Conservation (phyloP, 2,888 invertebrate genomes). For the Leucophenga maculata region DNA sequence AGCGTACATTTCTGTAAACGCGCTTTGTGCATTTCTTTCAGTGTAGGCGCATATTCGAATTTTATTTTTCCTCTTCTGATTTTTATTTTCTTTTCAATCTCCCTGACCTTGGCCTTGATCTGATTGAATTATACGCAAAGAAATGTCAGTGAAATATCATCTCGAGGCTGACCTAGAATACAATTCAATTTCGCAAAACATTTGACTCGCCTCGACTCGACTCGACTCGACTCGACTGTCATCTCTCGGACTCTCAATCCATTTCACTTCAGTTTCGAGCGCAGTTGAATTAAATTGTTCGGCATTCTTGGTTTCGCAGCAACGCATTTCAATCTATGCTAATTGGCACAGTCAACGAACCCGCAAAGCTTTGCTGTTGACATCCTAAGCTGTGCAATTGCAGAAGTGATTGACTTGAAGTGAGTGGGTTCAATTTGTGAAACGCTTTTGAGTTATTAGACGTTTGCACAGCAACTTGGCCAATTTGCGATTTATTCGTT, state of each 20-base stretch:
- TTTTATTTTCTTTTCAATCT: constrained; percentile 46
- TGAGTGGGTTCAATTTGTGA: too few relatives aligned
- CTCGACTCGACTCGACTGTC: too few relatives aligned
- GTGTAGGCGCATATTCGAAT: not conserved
- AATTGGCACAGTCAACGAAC: constrained; percentile 57
- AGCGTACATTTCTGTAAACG: too few relatives aligned
- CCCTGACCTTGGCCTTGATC: constrained; percentile 63
- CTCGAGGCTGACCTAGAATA: constrained; percentile 48
- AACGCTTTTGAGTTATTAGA: too few relatives aligned
- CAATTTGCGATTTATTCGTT: too few relatives aligned
- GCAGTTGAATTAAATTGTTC: too few relatives aligned
- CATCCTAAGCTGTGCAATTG: not conserved
- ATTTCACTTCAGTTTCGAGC: too few relatives aligned
- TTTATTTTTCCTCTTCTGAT: not conserved
- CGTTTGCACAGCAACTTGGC: too few relatives aligned
- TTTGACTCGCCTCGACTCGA: too few relatives aligned
- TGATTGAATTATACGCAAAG: constrained; percentile 39
- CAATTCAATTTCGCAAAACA: constrained; percentile 29
- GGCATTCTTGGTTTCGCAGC: constrained; percentile 14
- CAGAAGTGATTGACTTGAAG: too few relatives aligned
- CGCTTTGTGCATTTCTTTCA: too few relatives aligned
- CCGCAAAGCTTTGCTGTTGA: constrained; percentile 33
- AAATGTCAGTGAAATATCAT: not conserved
- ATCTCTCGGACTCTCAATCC: too few relatives aligned
- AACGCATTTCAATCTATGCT: constrained; percentile 40